phyloP scores from a whole-genome alignment of 2,113 vertebrate genomes.

The Dromas ardeola region DNA sequence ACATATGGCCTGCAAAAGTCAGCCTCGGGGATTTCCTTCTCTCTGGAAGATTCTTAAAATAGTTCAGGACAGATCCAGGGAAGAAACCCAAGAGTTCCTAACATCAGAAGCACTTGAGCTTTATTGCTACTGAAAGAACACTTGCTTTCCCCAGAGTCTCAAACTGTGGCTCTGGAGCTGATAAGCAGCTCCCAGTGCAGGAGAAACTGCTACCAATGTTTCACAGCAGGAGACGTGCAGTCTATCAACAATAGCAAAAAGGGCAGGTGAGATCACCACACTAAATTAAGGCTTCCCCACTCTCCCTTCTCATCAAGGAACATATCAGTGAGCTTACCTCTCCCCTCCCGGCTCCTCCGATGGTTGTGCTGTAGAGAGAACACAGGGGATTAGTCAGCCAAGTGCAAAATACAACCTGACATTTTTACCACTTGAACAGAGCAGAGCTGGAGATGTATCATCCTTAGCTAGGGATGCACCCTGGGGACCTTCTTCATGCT shows the following conservation, averaged over 20 bases:
- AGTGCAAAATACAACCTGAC: neutral
- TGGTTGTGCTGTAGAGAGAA: constrained; percentile 58
- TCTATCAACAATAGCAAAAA: neutral
- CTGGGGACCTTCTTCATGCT: neutral
- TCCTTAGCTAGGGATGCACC: neutral
- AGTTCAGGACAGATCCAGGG: neutral
- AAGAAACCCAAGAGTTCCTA: neutral
- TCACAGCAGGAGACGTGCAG: neutral
- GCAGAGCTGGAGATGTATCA: neutral
- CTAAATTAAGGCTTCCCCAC: neutral
- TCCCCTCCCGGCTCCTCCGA: constrained; percentile 56
- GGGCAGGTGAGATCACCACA: neutral
- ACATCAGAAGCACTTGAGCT: neutral
- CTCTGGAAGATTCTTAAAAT: neutral
- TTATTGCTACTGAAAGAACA: constrained; percentile 1
- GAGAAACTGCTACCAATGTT: neutral
- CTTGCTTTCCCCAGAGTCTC: neutral
- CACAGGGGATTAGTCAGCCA: neutral
- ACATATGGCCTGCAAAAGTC: neutral
- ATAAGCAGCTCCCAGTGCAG: neutral
- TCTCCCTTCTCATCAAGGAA: neutral
- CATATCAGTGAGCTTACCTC: constrained; percentile 44
- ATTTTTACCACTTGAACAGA: neutral
- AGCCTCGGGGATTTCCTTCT: neutral
- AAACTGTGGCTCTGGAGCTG: neutral